These are phyloP conservation scores for Leptopilina clavipes DNA, from an alignment of 1,140 invertebrate species.

Conservation along the genomic window DNA sequence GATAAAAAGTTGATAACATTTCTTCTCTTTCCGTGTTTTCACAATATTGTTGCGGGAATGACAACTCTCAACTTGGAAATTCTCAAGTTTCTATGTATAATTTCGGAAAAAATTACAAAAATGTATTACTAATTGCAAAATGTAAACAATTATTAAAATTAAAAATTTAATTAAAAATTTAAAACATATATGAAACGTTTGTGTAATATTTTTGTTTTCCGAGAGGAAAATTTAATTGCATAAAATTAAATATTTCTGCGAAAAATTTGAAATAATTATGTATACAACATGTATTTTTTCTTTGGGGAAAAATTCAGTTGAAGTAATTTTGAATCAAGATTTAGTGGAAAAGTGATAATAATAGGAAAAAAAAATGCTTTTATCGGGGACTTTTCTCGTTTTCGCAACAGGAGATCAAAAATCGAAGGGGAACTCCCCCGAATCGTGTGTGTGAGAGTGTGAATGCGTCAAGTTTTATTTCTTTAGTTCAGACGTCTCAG, in stretches of 20 bases:
- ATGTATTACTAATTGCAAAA: background rate
- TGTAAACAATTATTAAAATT: background rate
- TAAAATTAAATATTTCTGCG: too few species aligned
- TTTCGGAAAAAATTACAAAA: background rate
- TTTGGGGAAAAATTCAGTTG: background rate
- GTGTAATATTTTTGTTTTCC: background rate
- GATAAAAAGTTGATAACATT: too few species aligned
- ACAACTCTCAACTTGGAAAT: too few species aligned
- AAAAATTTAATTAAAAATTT: background rate
- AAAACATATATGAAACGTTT: background rate
- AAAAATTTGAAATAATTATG: too few species aligned
- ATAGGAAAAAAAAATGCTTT: constrained; percentile 3
- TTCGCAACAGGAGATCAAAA: constrained; percentile 23
- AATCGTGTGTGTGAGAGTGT: background rate
- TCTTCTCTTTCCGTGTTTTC: too few species aligned
- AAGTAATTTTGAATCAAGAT: background rate
- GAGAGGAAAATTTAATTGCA: too few species aligned
- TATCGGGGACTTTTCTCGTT: background rate
- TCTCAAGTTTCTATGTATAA: too few species aligned
- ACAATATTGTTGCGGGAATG: too few species aligned
- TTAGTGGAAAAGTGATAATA: constrained; percentile 32
- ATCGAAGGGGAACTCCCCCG: background rate
- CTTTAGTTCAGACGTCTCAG: constrained; percentile 1
- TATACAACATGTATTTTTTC: too few species aligned
- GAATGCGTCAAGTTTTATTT: background rate